These are phyloP conservation scores for Litocranius walleri DNA, from an alignment of 2,113 vertebrate genomes.

Conservation along the genomic window DNA sequence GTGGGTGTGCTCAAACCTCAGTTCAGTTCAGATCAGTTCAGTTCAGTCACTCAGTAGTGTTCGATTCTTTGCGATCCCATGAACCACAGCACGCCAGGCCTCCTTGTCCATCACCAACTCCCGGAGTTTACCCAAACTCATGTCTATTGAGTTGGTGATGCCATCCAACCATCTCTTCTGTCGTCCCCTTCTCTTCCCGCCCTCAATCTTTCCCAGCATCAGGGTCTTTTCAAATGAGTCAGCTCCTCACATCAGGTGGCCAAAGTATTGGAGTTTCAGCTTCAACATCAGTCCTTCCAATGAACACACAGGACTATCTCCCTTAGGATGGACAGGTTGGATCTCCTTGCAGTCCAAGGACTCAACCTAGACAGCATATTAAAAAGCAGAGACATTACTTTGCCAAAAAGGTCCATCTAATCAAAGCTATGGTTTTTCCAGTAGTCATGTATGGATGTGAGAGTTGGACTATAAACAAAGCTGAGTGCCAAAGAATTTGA, in stretches of 20 bases:
- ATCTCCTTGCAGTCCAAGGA: background rate
- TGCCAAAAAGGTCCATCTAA: background rate
- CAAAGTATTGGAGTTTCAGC: background rate
- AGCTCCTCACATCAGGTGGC: background rate
- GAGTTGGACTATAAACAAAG: background rate
- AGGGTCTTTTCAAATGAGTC: background rate
- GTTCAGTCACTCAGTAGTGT: background rate
- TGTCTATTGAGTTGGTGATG: background rate
- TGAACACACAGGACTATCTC: background rate
- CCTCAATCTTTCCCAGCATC: background rate
- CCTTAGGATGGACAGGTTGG: background rate
- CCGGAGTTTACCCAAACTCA: background rate
- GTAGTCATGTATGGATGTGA: background rate
- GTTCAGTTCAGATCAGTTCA: background rate
- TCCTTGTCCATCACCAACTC: background rate
- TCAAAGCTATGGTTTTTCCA: background rate
- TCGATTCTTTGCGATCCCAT: accelerated
- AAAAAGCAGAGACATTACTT: background rate
- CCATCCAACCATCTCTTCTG: background rate
- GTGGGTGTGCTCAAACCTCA: background rate
- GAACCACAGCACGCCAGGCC: background rate
- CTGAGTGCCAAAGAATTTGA: background rate
- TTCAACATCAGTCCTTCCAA: background rate
- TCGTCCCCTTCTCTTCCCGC: background rate
- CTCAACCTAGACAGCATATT: background rate